These are phyloP conservation scores for Eospalax fontanierii DNA, from an alignment of 2,797 vertebrate species.

Conservation along the genomic window DNA sequence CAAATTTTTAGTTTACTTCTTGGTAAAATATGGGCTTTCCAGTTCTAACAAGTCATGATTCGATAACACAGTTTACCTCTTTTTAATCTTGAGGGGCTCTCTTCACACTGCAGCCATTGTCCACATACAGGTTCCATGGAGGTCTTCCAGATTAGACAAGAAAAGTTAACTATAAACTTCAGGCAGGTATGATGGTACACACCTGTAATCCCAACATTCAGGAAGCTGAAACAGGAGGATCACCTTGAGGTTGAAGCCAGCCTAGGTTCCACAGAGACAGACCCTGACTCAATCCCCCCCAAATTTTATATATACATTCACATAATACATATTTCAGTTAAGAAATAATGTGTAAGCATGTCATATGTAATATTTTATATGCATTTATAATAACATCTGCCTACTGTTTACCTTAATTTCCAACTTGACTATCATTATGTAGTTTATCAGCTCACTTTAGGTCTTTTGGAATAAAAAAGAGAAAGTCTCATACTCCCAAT, in stretches of 20 bases:
- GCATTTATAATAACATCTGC: conserved; percentile 35
- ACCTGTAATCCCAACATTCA: background rate
- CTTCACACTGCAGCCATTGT: conserved; percentile 55
- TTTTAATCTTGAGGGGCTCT: conserved; percentile 60
- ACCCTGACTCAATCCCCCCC: too few relatives aligned
- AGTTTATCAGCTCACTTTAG: background rate
- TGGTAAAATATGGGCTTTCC: conserved; percentile 33
- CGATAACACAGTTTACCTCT: conserved; percentile 47
- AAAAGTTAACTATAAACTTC: conserved; percentile 47
- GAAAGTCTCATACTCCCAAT: background rate
- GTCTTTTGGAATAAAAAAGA: background rate
- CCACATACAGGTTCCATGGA: background rate
- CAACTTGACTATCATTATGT: background rate
- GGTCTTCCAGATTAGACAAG: conserved; percentile 2
- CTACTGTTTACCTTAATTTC: background rate
- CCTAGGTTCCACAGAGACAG: too few relatives aligned
- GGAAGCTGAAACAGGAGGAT: background rate
- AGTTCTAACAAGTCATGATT: conserved; percentile 16
- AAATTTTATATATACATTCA: too few relatives aligned
- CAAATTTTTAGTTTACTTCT: background rate
- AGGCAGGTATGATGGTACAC: background rate
- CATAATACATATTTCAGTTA: background rate
- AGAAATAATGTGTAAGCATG: conserved; percentile 21
- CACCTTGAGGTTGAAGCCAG: background rate
- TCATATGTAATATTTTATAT: background rate